Base-by-base conservation (phyloP, 2,797 vertebrate genomes). In the Psittacula derbiana region DNA sequence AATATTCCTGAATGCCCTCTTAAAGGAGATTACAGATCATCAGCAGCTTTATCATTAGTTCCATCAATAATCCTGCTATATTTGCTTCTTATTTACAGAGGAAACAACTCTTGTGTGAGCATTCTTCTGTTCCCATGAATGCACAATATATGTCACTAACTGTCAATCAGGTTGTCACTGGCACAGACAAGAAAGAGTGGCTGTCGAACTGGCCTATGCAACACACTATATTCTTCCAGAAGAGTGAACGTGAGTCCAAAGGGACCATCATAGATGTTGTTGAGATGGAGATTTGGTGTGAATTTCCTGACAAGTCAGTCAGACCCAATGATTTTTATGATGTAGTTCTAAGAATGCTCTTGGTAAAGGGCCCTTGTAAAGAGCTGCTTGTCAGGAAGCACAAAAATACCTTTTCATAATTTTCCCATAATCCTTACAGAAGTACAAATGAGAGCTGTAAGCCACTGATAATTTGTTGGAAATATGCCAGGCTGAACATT, bases 31-130 rank as follows among this genome's bases (percentile, higher is more conserved):
- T 91, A 57, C n/a, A 95, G 74, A 14, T 62, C 69, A 94, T 87
- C 64, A 91, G 58, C 80, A 93, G 11, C 43, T 79, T 65, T 86
- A 47, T 76, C 66, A 57, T 92, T 94, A 95, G 31, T 66, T 11
- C 75, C 91, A 95, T 95, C 90, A 91, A 81, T 58, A 96, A 93
- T 91, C 25, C 40, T 10, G 19, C 79, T 88, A 72, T 13, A 82
- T 76, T 89, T 87, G 3, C 28, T 90, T 62, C 40, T 86, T 95
- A 88, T 93, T 93, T 87, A 30, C 53, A 86, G 69, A 78, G 44
- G 41, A 11, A 93, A 36, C 80, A 86, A 21, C 16, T 15, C 4
- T 60, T 64, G 19, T 78, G 33, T 66, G 30, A 93, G 38, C 55
- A 44, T 76, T 64, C 74, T 92, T 92, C 57, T 90, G 21, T 97